phyloP scores from a whole-genome alignment of 64 coral and sea anemone genomes.

The Montipora cactus region DNA sequence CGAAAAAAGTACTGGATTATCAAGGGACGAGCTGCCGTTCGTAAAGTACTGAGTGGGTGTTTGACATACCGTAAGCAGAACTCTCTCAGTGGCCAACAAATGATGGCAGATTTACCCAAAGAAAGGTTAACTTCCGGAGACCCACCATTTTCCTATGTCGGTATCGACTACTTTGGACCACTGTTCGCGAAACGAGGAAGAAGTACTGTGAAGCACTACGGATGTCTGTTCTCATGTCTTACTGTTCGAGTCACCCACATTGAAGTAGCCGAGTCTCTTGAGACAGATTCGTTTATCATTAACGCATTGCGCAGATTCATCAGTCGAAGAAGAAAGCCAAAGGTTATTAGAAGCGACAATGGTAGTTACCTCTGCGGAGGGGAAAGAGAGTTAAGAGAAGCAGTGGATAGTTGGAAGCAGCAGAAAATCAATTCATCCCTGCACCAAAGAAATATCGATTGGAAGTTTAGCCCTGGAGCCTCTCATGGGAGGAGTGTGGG shows the following conservation, averaged over 20 bases:
- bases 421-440: neutral
- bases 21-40: conserved; percentile 50
- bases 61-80: conserved; percentile 47
- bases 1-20: conserved; percentile 63
- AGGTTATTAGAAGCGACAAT: conserved; percentile 11
- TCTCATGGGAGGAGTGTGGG: conserved; percentile 65
- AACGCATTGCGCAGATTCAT: conserved; percentile 14
- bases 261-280: conserved; percentile 20
- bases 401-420: neutral
- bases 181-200: conserved; percentile 49
- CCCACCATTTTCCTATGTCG: neutral
- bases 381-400: neutral
- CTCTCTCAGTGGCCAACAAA: conserved; percentile 5
- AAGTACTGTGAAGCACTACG: conserved; percentile 44
- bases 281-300: conserved; percentile 13
- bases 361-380: neutral
- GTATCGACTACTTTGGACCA: conserved; percentile 37
- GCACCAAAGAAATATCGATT: conserved; percentile 28
- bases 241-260: neutral
- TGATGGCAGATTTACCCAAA: conserved; percentile 56
- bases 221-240: conserved; percentile 29
- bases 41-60: conserved; percentile 40
- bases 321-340: conserved; percentile 15
- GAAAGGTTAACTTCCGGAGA: conserved; percentile 37
- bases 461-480: conserved; percentile 6